phyloP scores from a whole-genome alignment of 2,888 invertebrate genomes.

The Megalurothrips usitatus region DNA sequence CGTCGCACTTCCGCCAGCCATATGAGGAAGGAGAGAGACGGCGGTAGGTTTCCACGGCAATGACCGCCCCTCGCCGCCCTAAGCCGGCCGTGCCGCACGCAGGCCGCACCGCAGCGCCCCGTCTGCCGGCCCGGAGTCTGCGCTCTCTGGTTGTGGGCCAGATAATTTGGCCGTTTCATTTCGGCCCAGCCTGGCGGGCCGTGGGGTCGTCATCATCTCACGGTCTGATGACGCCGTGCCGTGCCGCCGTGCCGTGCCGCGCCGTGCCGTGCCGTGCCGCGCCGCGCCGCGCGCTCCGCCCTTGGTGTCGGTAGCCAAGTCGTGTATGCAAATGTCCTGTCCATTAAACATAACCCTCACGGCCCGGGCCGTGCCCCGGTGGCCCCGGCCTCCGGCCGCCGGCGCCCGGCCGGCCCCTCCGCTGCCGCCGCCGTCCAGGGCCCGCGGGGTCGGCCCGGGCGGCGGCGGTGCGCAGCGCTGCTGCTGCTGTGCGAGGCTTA shows the following conservation, averaged over 20 bases:
- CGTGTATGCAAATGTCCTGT: not conserved
- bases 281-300: not conserved
- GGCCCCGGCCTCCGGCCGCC: not conserved
- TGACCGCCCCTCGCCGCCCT: too few relatives aligned
- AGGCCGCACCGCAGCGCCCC: too few relatives aligned
- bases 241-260: conserved; percentile 4
- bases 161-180: not conserved
- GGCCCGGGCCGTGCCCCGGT: not conserved
- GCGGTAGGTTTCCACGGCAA: too few relatives aligned
- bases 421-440: too few relatives aligned
- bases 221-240: not conserved
- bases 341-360: not conserved
- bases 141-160: not conserved
- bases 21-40: too few relatives aligned
- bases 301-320: not conserved
- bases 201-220: not conserved
- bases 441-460: too few relatives aligned
- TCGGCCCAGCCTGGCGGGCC: not conserved
- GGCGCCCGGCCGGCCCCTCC: not conserved
- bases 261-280: not conserved
- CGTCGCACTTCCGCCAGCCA: too few relatives aligned
- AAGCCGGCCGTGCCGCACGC: too few relatives aligned
- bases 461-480: too few relatives aligned
- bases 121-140: too few relatives aligned
- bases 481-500: too few relatives aligned